A percentile compares a stretch with the other conserved stretches of the same genome.
phyloP scores from a whole-genome alignment of 2,888 invertebrate genomes.

The Pachycephus smyrnensis region DNA sequence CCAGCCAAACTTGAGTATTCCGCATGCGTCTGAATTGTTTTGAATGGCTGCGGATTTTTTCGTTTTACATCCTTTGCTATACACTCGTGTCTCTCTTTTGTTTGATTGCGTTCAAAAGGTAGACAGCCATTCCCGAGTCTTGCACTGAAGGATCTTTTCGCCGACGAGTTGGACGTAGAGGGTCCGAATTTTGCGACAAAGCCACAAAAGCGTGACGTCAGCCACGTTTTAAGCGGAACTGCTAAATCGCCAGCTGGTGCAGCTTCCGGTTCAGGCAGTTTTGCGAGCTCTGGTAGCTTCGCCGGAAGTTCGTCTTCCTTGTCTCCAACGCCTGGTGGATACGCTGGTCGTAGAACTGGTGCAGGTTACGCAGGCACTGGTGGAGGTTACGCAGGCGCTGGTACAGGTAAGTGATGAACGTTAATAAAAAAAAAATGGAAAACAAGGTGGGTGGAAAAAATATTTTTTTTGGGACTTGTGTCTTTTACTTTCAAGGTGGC shows the following conservation, averaged over 20 bases:
- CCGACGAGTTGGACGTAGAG: conserved; percentile 20
- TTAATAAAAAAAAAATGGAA: background rate
- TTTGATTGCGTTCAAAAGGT: conserved; percentile 17
- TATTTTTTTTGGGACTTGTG: background rate
- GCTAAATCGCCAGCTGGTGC: conserved; percentile 20
- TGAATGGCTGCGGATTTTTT: background rate
- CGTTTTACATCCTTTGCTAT: background rate
- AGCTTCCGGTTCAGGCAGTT: conserved; percentile 28
- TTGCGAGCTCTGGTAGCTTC: conserved; percentile 34
- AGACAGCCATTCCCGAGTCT: conserved; percentile 24
- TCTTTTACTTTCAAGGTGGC: background rate
- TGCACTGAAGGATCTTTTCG: conserved; percentile 24
- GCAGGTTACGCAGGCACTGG: conserved; percentile 21
- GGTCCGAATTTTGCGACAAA: conserved; percentile 16
- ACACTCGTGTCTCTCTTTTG: background rate
- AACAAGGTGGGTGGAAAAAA: background rate
- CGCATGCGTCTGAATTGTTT: background rate
- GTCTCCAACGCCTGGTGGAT: background rate
- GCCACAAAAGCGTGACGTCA: conserved; percentile 34
- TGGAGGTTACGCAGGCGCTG: conserved; percentile 24
- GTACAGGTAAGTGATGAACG: conserved; percentile 7
- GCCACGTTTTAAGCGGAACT: conserved; percentile 25
- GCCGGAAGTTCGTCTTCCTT: background rate
- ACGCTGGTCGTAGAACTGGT: conserved; percentile 24
- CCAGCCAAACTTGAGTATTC: background rate